Conservation (phyloP, 2,888 invertebrate genomes). For the Eupsilia transversa region DNA sequence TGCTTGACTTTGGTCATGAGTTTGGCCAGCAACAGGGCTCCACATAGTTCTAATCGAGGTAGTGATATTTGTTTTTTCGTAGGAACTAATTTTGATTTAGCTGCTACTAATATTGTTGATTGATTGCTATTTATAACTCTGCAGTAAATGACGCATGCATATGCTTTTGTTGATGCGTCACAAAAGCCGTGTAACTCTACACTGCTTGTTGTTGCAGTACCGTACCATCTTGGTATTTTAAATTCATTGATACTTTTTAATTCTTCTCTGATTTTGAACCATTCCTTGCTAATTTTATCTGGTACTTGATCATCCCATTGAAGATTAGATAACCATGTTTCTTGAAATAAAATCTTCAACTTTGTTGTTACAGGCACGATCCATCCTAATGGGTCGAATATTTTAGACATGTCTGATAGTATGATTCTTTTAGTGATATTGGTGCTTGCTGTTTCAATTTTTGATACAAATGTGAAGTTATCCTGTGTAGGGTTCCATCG, state of each 20-base stretch:
- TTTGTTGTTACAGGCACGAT: conserved; percentile 41
- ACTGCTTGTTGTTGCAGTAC: neutral
- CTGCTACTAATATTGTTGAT: neutral
- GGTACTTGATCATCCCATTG: conserved; percentile 29
- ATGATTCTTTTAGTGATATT: conserved; percentile 4
- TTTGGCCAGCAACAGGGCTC: conserved; percentile 17
- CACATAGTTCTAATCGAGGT: neutral
- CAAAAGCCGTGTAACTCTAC: neutral
- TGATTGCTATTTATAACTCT: neutral
- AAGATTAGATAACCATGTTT: conserved; percentile 22
- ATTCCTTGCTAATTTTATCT: neutral
- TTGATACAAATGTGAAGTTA: neutral
- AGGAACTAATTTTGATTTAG: neutral
- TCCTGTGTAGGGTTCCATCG: neutral
- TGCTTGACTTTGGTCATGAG: neutral
- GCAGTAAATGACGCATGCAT: neutral
- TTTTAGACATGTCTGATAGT: conserved; percentile 30
- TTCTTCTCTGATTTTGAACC: neutral
- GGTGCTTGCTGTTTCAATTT: neutral
- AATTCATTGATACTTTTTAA: no score
- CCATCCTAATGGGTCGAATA: conserved; percentile 56
- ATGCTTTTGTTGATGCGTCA: neutral
- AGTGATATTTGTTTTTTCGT: neutral
- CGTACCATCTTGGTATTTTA: no score
- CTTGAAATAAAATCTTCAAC: conserved; percentile 51